Evolutionary conservation across 1,140 invertebrate genomes (phyloP).

Genomic region (Leguminivora glycinivorella): DNA sequence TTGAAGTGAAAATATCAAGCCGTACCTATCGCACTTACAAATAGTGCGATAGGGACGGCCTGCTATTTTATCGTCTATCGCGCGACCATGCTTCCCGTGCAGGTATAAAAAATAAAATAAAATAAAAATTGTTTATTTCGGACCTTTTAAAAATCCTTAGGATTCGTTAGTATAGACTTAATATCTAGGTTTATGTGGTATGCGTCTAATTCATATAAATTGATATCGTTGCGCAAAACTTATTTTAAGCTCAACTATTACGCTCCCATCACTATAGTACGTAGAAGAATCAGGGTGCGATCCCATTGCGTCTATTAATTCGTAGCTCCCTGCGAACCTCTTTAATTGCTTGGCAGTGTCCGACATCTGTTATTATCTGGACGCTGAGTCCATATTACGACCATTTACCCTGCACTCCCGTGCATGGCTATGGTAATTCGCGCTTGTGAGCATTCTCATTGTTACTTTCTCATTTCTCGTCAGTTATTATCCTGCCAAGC

Average conservation of each 20-base stretch:
- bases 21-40: too few relatives aligned
- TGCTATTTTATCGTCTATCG: too few relatives aligned
- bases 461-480: constrained; percentile 32
- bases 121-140: too few relatives aligned
- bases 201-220: too few relatives aligned
- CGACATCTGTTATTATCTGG: constrained; percentile 55
- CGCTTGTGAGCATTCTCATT: constrained; percentile 43
- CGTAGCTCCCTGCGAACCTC: constrained; percentile 45
- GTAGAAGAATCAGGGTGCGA: constrained; percentile 34
- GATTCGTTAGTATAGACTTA: too few relatives aligned
- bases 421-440: constrained; percentile 48
- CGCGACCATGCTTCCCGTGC: too few relatives aligned
- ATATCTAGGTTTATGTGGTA: too few relatives aligned
- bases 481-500: constrained; percentile 12
- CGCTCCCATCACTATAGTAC: background rate
- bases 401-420: constrained; percentile 54
- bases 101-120: too few relatives aligned
- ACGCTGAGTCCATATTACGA: constrained; percentile 50
- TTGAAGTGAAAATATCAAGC: too few relatives aligned
- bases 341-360: constrained; percentile 51
- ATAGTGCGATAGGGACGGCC: too few relatives aligned
- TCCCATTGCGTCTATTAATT: constrained; percentile 51
- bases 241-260: background rate
- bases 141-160: too few relatives aligned
- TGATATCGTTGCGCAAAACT: too few relatives aligned